Percentiles rank a stretch among this genome's conserved stretches.
These are phyloP conservation scores for Sebastes dallii DNA, from an alignment of 2,797 vertebrate species.

Conservation along the genomic window DNA sequence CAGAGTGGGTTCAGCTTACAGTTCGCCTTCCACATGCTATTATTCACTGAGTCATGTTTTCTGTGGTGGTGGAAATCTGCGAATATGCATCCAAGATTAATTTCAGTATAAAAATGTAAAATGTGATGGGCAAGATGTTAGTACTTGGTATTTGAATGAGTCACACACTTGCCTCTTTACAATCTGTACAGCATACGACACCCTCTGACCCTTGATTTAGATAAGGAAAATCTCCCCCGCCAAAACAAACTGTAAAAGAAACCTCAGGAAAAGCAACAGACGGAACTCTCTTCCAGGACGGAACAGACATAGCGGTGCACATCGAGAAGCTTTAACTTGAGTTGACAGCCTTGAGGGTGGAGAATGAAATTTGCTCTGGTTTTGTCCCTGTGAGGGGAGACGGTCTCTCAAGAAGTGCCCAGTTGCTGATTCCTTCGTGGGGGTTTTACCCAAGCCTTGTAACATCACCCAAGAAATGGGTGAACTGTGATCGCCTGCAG, in stretches of 20 bases:
- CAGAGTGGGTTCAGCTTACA: slow-evolving; percentile 17
- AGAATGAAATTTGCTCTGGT: background rate
- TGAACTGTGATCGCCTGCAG: background rate
- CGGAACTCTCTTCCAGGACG: background rate
- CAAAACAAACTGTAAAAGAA: background rate
- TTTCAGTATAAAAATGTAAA: background rate
- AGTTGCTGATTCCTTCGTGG: background rate
- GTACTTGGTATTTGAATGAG: background rate
- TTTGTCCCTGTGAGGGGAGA: background rate
- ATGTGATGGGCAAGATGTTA: background rate
- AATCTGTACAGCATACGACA: background rate
- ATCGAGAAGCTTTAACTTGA: background rate
- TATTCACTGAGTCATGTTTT: slow-evolving; percentile 17
- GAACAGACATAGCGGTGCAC: background rate
- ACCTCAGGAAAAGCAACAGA: background rate
- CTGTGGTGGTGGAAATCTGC: slow-evolving; percentile 4
- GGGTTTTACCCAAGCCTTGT: background rate
- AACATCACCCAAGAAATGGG: background rate
- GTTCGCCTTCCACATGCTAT: slow-evolving; percentile 5
- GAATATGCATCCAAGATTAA: background rate
- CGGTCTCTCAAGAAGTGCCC: background rate
- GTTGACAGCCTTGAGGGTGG: background rate
- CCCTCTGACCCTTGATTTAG: background rate
- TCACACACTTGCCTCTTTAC: background rate
- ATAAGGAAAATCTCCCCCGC: background rate